Evolutionary conservation across 2,113 vertebrate genomes (phyloP).

Genomic region (Phodopus roborovskii): DNA sequence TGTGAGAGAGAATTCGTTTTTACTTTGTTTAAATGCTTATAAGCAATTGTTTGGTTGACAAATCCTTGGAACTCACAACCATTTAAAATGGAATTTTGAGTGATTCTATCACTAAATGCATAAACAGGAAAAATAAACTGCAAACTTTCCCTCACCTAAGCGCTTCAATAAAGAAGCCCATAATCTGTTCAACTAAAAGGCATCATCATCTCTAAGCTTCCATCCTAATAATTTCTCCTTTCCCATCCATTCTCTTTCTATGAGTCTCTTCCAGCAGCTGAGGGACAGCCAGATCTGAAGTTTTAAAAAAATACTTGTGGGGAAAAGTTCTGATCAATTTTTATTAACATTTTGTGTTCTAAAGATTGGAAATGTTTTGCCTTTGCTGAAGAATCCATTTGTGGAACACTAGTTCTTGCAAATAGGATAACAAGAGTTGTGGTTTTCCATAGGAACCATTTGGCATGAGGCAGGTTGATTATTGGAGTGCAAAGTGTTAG

Average conservation of each 20-base stretch:
- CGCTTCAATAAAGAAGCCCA: not conserved
- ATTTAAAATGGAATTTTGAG: slow-evolving; percentile 29
- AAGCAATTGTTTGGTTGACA: not conserved
- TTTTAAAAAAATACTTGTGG: slow-evolving; percentile 11
- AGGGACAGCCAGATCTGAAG: not conserved
- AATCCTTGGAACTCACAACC: not conserved
- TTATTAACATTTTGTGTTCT: not conserved
- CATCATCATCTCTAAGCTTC: not conserved
- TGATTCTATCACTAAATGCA: slow-evolving; percentile 5
- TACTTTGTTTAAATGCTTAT: not conserved
- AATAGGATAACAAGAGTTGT: not conserved
- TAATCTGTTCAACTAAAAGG: not conserved
- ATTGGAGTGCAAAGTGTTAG: not conserved
- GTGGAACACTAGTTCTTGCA: not conserved
- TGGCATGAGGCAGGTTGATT: not conserved
- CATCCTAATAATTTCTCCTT: not conserved
- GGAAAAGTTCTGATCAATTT: not conserved
- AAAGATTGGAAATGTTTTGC: not conserved
- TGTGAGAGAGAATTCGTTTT: not conserved
- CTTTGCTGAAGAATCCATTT: slow-evolving; percentile 7
- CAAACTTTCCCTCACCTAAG: not conserved
- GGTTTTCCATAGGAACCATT: not conserved
- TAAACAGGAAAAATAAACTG: slow-evolving; percentile 5
- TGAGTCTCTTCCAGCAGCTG: not conserved
- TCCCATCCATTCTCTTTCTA: not conserved